Evolutionary conservation across 2,888 invertebrate genomes (phyloP).

Genomic region (Sylvicola cinctus): DNA sequence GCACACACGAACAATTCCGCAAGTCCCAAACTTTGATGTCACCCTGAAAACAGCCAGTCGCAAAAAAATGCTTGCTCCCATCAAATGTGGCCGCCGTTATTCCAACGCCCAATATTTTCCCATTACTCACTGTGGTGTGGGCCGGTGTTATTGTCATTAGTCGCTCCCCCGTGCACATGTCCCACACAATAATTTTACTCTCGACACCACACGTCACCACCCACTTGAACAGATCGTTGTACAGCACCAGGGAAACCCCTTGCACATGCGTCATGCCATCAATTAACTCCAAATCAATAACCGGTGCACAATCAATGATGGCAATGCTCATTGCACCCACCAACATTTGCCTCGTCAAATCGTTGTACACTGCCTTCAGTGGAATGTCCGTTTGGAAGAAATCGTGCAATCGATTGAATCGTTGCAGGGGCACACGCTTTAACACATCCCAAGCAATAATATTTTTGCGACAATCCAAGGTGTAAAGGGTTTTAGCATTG

Average conservation of each 20-base stretch:
- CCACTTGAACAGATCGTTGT: neutral
- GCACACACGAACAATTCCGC: neutral
- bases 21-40: neutral
- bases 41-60: neutral
- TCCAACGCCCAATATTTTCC: neutral
- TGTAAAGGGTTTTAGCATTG: neutral
- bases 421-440: neutral
- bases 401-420: neutral
- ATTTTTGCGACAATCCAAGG: neutral
- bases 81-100: neutral
- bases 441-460: neutral
- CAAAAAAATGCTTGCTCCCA: neutral
- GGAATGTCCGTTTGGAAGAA: too few species aligned
- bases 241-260: neutral
- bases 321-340: neutral
- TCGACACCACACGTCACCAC: neutral
- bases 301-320: neutral
- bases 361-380: neutral
- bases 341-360: neutral
- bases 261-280: neutral
- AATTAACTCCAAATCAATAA: neutral
- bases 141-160: neutral
- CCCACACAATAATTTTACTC: neutral
- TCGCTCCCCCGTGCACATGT: neutral
- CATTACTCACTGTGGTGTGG: neutral